Base-by-base conservation (phyloP, 1,140 invertebrate species). In the Cardiocondyla obscurior region DNA sequence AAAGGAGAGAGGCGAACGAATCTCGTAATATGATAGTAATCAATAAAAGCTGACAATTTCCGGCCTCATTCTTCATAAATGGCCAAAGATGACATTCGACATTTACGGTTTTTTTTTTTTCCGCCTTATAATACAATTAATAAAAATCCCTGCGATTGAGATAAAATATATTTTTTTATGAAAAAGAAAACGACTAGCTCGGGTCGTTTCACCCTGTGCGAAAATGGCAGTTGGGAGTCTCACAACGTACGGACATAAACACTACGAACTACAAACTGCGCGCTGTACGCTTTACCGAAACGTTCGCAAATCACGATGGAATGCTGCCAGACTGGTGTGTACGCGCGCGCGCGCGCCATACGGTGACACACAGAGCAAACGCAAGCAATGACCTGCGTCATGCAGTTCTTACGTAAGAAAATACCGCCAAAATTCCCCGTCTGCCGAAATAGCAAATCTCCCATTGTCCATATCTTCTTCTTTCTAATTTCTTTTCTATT, bases 251-350 rank as follows among this genome's bases (percentile, higher is more conserved):
- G 84, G 82, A 88, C 85, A 73, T 87, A 88, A 87, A 87, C 85
- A 87, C 76, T 55, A 60, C 81, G 64, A 51, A 49, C 72, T 77
- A 84, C 85, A 85, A 82, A 72, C 69, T 69, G 49, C 70, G 82
- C 53, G 85, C 82, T 77, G 82, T 82, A 87, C 72, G 30, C 86
- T 93, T 92, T 93, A 92, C 90, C 90, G 90, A 92, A 93, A 92
- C 91, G 91, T 92, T 93, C 90, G 90, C 91, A 93, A 92, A 93
- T 93, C 92, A 92, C 91, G 91, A 90, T 92, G 92, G 92, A 93
- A 93, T 93, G 91, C 90, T 88, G 91, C 92, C 89, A 79, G 91
- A 92, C 91, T 91, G 91, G 92, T 92, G 91, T 74, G 60, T 36
- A 36, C 57, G 46, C 81, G 70, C 83, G 72, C 81, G 69, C 67